A percentile compares a stretch with the other conserved stretches of the same genome.
Conservation (phyloP, 2,888 invertebrate species). For the Napeogenes sylphis region DNA sequence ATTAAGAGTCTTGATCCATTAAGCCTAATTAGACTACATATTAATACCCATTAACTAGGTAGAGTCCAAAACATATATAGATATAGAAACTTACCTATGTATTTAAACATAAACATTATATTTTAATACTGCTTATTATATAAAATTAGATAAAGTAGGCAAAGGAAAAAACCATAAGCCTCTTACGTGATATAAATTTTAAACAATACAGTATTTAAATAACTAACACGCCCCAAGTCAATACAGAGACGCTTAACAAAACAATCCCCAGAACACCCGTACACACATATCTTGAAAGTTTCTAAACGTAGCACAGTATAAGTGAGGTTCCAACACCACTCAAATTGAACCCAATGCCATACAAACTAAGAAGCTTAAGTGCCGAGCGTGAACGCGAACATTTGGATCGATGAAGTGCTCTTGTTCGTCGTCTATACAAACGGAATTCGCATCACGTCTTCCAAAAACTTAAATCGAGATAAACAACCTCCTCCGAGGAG, state of each 20-base stretch:
- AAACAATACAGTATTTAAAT: not conserved
- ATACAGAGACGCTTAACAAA: conserved; percentile 52
- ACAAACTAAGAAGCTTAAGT: conserved; percentile 55
- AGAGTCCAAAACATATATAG: too few relatives aligned
- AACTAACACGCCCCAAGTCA: conserved; percentile 17
- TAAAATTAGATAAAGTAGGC: too few relatives aligned
- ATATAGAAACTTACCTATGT: too few relatives aligned
- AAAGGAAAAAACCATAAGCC: too few relatives aligned
- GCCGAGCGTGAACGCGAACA: conserved; percentile 48
- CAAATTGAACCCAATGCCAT: conserved; percentile 53
- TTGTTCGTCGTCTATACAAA: conserved; percentile 72
- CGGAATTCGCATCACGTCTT: conserved; percentile 76
- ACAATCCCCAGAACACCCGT: conserved; percentile 65
- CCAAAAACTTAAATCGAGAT: conserved; percentile 77
- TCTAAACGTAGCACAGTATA: conserved; percentile 71
- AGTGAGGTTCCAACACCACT: conserved; percentile 70
- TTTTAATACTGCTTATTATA: too few relatives aligned
- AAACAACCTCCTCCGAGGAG: conserved; percentile 71
- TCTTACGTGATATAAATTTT: too few relatives aligned
- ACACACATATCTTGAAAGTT: conserved; percentile 66
- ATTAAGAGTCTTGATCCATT: too few relatives aligned
- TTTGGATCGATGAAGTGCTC: conserved; percentile 69
- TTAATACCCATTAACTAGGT: too few relatives aligned
- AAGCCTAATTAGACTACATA: too few relatives aligned
- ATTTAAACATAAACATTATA: too few relatives aligned